Evolutionary conservation across 2,797 vertebrate genomes (phyloP), one percentile per base, ranked within the genome.

Genomic region (Enteromius viviparus): DNA sequence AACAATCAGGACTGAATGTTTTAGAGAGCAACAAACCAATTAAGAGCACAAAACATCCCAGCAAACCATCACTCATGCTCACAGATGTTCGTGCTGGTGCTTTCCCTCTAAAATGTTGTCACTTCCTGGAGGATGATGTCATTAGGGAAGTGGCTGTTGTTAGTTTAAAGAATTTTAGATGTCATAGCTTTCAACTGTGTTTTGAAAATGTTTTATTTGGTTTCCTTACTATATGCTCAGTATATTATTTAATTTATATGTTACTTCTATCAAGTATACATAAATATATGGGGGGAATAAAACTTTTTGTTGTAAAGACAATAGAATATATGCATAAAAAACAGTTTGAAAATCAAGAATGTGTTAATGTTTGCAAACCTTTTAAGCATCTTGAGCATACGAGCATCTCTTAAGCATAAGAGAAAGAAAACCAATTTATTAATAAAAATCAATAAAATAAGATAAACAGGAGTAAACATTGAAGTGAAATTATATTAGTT

Each of bases 111-210:
- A 53, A 55, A 42, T 80, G 15, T 58, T 12, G 49, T 69, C 65
- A 80, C 78, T 80, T 80, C 78, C 78, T 79, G 26, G 21, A 40
- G 3, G 12, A 49, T 37, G 77, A 69, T 40, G 21, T 45, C 60
- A 47, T 32, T 32, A 29, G 58, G 76, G 55, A 64, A 77, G 76
- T 42, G 23, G 37, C 75, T 45, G 42, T 49, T 78, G 40, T 32
- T 15, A 26, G 23, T 62, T 76, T 6, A 62, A 76, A 62, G 0
- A 0, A 37, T 53, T 70, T 47, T 26, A 45, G n/a, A 64, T 32
- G 14, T 32, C 23, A 45, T 6, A 7, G 60, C 14, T 64, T 64
- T 32, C 12, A 29, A 29, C 12, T 62, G 12, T 29, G 58, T 62
- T 32, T 64, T 64, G 14, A 32, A 64, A 32, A 32, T 8, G 26